Base-by-base conservation (phyloP, 2,113 vertebrate genomes). In the Scalopus aquaticus region DNA sequence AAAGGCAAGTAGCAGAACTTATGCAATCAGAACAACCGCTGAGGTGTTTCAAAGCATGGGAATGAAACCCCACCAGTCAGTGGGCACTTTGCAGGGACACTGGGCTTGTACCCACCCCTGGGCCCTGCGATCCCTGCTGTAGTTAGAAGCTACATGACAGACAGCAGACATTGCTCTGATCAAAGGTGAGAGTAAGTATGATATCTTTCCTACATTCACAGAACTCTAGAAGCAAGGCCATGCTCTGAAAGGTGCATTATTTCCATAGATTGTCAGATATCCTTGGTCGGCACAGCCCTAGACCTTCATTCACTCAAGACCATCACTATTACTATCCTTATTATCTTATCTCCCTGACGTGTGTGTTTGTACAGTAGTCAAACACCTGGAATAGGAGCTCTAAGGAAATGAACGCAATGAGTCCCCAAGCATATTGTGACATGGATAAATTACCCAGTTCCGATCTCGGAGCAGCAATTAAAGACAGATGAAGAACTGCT, bases 131-230 rank as follows among this genome's bases (percentile, higher is more conserved):
- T 35, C 26, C 79, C 8, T 32, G 60, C 78, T 86, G 13, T 1
- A 11, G 46, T 72, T 56, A 70, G 89, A 73, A 92, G 51, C 69
- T 64, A 49, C 6, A 28, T 30, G 51, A 17, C 69, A 92, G 62
- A 67, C 30, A 12, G 32, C 19, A 94, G 88, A 94, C 67, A 37
- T 64, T 32, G 62, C 73, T 91, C 76, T 35, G 80, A 92, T 77
- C 92, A 92, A 80, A 54, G 76, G 80, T 83, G 74, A 46, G 37
- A 58, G 28, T 15, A 39, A 32, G 35, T 1, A 0, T 44, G 9
- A 58, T 32, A 65, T 49, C 88, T 58, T 76, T 87, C 58, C 80
- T 56, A 51, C 91, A 83, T 94, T 77, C 95, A 91, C 86, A 89
- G 74, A 92, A 76, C 32, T 46, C 64, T 17, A 42, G 87, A 95